Conservation (phyloP, 2,113 vertebrate species). For the Pachycephala philippinensis region DNA sequence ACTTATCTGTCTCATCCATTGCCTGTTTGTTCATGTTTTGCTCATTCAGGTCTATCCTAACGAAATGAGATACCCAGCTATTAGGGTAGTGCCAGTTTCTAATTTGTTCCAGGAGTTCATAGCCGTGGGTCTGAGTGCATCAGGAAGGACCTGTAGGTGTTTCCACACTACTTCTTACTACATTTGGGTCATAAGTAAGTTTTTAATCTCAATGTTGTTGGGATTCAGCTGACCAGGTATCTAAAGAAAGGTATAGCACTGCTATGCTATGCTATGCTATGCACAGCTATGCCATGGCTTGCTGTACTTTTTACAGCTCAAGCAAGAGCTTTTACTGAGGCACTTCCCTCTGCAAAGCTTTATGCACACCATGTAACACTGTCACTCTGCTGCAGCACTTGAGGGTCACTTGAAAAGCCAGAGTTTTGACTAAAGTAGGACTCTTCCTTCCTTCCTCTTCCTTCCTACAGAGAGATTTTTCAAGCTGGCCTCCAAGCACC, state of each 20-base stretch:
- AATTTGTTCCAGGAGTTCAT: neutral
- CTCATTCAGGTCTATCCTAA: constrained; percentile 9
- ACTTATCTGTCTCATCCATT: constrained; percentile 14
- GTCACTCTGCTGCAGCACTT: neutral
- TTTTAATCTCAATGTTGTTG: neutral
- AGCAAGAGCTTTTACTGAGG: neutral
- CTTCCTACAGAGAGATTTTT: neutral
- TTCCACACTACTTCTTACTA: neutral
- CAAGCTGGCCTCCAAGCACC: neutral
- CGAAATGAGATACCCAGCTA: constrained; percentile 32
- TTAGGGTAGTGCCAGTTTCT: neutral
- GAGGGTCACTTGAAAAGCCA: neutral
- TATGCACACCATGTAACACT: neutral
- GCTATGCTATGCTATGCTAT: neutral
- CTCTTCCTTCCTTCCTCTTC: neutral
- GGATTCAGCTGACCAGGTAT: neutral
- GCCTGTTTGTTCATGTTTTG: constrained; percentile 33
- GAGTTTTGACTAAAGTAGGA: neutral
- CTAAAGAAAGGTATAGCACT: neutral
- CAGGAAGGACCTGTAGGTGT: neutral
- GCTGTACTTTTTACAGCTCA: neutral
- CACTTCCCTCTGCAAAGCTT: neutral
- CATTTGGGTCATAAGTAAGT: neutral
- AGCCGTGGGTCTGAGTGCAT: neutral
- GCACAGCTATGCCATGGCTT: neutral